A percentile compares a stretch with the other conserved stretches of the same genome.
Evolutionary conservation across 1,140 invertebrate genomes (phyloP).

Genomic region (Caerostris darwini): DNA sequence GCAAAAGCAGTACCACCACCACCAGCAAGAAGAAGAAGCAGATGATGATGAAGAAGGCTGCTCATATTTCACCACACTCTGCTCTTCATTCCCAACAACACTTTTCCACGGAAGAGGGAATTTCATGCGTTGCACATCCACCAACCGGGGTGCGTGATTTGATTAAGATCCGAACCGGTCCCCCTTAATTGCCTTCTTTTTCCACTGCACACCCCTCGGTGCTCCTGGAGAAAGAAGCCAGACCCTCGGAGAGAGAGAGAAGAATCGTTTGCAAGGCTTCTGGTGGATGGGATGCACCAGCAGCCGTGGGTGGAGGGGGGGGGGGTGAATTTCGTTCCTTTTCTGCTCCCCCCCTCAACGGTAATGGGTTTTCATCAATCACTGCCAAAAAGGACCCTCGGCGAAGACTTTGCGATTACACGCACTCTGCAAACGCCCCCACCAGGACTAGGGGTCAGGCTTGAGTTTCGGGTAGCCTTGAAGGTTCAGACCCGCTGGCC

Average conservation of each 20-base stretch:
- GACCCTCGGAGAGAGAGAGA: not conserved
- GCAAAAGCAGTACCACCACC: not conserved
- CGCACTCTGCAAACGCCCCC: constrained; percentile 60
- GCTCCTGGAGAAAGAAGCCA: constrained; percentile 67
- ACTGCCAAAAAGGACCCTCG: constrained; percentile 71
- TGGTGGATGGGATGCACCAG: not conserved
- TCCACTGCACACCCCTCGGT: not conserved
- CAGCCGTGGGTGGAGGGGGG: not conserved
- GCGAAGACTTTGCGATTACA: constrained; percentile 74
- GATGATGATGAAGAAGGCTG: not conserved
- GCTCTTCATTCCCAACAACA: not conserved
- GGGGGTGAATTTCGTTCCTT: not conserved
- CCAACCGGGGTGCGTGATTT: constrained; percentile 67
- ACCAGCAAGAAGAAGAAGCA: not conserved
- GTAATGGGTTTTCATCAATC: constrained; percentile 78
- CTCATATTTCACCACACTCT: constrained; percentile 27
- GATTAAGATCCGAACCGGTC: constrained; percentile 68
- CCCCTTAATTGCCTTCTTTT: constrained; percentile 73
- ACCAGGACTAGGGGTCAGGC: not conserved
- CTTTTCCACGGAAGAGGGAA: not conserved
- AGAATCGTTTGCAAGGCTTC: constrained; percentile 10
- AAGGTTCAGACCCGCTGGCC: constrained; percentile 27
- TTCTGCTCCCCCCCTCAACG: constrained; percentile 19
- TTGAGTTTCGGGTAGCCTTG: constrained; percentile 45
- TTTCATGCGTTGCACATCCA: constrained; percentile 51